These are phyloP conservation scores for Neuroscelio doddi DNA, from an alignment of 2,888 invertebrate species.

Conservation along the genomic window DNA sequence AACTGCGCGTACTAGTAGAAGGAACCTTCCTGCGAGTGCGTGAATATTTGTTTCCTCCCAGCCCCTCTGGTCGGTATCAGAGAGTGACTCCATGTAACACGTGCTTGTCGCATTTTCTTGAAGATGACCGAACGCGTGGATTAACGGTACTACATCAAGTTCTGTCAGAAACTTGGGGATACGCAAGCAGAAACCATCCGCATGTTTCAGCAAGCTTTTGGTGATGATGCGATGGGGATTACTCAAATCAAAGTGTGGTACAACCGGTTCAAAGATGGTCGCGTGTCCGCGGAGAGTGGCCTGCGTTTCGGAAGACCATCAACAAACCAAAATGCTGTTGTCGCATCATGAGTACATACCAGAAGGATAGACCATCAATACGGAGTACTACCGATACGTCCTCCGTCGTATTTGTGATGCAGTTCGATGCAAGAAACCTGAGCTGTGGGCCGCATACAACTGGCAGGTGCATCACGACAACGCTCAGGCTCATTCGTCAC, in stretches of 20 bases:
- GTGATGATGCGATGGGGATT: background rate
- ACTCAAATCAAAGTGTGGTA: background rate
- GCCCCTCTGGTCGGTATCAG: too few species aligned
- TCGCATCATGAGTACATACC: background rate
- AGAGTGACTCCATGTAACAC: too few species aligned
- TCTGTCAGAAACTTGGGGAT: constrained; percentile 1
- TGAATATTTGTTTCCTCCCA: too few species aligned
- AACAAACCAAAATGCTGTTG: too few species aligned
- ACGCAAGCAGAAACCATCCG: background rate
- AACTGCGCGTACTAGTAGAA: too few species aligned
- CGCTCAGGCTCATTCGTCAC: too few species aligned
- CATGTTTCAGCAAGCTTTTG: background rate
- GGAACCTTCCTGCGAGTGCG: too few species aligned
- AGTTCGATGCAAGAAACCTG: background rate
- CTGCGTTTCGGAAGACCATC: too few species aligned
- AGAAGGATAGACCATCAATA: background rate
- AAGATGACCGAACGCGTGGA: constrained; percentile 3
- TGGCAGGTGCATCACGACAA: too few species aligned
- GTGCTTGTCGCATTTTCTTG: too few species aligned
- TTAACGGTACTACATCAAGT: background rate
- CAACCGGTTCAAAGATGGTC: too few species aligned
- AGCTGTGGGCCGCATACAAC: background rate
- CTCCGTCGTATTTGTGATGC: background rate
- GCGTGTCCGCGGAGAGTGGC: too few species aligned
- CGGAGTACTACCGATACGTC: background rate